Conservation (phyloP, 2,888 invertebrate genomes). For the Volucella inanis region DNA sequence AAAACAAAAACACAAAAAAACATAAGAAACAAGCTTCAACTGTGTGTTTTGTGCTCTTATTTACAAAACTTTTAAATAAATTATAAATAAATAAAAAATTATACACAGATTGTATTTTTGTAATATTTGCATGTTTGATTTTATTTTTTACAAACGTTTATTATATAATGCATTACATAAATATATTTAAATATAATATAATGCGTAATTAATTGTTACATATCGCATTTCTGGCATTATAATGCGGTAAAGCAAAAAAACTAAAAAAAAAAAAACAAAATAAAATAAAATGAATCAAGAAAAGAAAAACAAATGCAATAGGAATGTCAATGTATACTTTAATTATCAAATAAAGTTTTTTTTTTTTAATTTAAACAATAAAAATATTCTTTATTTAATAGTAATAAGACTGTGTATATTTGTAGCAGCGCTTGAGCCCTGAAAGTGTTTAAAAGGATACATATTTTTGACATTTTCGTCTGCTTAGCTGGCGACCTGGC, state of each 20-base stretch:
- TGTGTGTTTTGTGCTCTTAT: conserved; percentile 62
- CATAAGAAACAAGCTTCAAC: conserved; percentile 35
- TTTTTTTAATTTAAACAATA: conserved; percentile 59
- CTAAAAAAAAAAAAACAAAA: conserved; percentile 26
- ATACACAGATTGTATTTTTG: conserved; percentile 69
- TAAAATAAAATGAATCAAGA: background rate
- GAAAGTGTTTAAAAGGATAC: too few species aligned
- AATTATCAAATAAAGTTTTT: conserved; percentile 65
- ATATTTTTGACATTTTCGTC: too few species aligned
- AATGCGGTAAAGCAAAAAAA: conserved; percentile 49
- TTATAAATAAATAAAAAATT: conserved; percentile 30
- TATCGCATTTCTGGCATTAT: conserved; percentile 64
- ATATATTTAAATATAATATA: conserved; percentile 58
- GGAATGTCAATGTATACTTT: conserved; percentile 71
- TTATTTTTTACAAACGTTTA: conserved; percentile 30
- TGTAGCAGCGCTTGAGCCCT: too few species aligned
- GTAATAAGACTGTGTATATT: too few species aligned
- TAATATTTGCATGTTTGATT: conserved; percentile 69
- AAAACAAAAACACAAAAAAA: background rate
- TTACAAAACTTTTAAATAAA: conserved; percentile 52
- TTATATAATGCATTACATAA: conserved; percentile 4
- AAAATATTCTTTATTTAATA: background rate
- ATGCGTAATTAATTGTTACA: conserved; percentile 67
- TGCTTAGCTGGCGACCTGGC: too few species aligned
- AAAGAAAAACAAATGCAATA: conserved; percentile 49